These are phyloP conservation scores for Equus przewalskii DNA, from an alignment of 2,113 vertebrate genomes.

Conservation along the genomic window DNA sequence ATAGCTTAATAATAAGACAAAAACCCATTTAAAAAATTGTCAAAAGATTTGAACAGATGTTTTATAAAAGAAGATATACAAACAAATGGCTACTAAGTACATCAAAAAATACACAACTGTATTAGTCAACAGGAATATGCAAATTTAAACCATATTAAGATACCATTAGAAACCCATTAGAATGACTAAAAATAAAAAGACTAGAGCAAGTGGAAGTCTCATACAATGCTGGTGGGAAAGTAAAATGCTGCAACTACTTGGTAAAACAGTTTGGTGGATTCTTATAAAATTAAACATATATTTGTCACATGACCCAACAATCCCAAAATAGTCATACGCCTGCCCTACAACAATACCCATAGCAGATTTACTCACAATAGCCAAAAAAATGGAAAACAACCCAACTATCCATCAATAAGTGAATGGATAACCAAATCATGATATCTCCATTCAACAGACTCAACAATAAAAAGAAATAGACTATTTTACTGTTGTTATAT, in stretches of 20 bases:
- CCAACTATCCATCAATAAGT: neutral
- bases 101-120: slow-evolving; percentile 16
- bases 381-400: neutral
- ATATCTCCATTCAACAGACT: neutral
- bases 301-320: neutral
- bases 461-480: neutral
- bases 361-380: neutral
- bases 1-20: slow-evolving; percentile 23
- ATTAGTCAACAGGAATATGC: slow-evolving; percentile 36
- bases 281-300: neutral
- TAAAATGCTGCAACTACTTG: neutral
- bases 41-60: slow-evolving; percentile 8
- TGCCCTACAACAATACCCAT: neutral
- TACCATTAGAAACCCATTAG: slow-evolving; percentile 1
- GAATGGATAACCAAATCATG: neutral
- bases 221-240: neutral
- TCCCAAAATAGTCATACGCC: neutral
- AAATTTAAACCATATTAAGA: slow-evolving; percentile 45
- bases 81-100: slow-evolving; percentile 38
- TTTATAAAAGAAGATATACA: slow-evolving; percentile 39
- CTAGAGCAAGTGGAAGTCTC: neutral
- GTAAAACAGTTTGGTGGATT: slow-evolving; percentile 15
- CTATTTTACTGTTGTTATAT: neutral
- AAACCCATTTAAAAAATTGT: slow-evolving; percentile 54
- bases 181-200: slow-evolving; percentile 54